Base-by-base conservation (phyloP, 2,797 vertebrate genomes). In the Oceanodroma leucorhoa region DNA sequence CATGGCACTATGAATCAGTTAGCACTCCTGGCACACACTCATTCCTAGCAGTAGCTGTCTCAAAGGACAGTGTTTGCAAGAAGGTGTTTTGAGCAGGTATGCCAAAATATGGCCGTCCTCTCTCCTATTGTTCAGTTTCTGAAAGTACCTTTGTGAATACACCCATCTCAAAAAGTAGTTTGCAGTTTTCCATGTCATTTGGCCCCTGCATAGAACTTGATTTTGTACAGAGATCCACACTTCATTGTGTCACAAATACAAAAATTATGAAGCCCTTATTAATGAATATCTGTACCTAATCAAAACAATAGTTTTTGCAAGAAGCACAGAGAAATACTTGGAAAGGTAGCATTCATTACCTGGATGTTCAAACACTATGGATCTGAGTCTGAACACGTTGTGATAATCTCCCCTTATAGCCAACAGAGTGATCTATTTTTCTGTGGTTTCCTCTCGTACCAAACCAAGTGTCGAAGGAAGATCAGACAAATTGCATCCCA, bases 171-270 rank as follows among this genome's bases (percentile, higher is more conserved):
- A 69, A 90, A 77, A 73, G 10, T 16, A 48, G 7, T 58, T n/a
- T 57, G n/a, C 22, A 54, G 9, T 55, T 76, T 67, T 66, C 40
- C 5, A 2, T 76, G 16, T 38, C 12, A 11, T 77, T 77, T 83
- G 11, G 30, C 12, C 13, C 23, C 48, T 46, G 40, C 21, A 10
- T 6, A 58, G 40, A 18, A 32, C 14, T 53, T 83, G n/a, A 50
- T 80, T 70, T 93, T 66, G 9, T 48, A 34, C 0, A 0, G 26
- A 73, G 6, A 62, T 34, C 14, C 1, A 1, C 53, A 29, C 7
- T 73, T 36, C 17, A 53, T 20, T 71, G 30, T 76, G 54, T n/a
- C 50, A 67, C 11, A 67, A 55, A 64, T 38, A 58, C 5, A 48
- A 53, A 65, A 86, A 7, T 12, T 46, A 46, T 36, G 11, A 80